These are phyloP conservation scores for Oreotrochilus melanogaster DNA, from an alignment of 2,113 vertebrate species.

Conservation along the genomic window DNA sequence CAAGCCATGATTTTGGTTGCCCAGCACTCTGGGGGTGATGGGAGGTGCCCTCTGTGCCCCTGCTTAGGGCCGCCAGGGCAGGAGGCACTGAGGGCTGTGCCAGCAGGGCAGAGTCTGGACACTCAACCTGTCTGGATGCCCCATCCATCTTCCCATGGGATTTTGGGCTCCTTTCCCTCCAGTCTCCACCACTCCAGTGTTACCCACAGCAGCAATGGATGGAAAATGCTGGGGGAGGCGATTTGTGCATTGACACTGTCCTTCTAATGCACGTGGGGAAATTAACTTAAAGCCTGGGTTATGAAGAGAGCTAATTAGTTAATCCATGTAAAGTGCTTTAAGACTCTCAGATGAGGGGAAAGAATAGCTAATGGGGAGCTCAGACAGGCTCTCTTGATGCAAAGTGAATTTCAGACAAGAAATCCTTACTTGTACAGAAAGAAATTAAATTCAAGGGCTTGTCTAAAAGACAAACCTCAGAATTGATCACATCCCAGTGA, in stretches of 20 bases:
- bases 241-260: background rate
- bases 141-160: background rate
- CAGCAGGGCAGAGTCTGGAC: too few species aligned
- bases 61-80: too few species aligned
- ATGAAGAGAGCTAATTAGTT: slow-evolving; percentile 70
- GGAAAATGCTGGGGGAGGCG: background rate
- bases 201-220: background rate
- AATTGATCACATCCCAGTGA: slow-evolving; percentile 45
- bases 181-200: background rate
- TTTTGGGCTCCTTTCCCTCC: background rate
- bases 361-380: slow-evolving; percentile 62
- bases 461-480: slow-evolving; percentile 19
- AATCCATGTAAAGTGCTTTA: slow-evolving; percentile 71
- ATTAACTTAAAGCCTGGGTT: slow-evolving; percentile 65
- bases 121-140: too few species aligned
- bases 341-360: slow-evolving; percentile 46
- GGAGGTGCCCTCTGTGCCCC: too few species aligned
- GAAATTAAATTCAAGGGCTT: slow-evolving; percentile 51
- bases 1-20: too few species aligned
- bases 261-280: slow-evolving; percentile 1
- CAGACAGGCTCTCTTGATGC: slow-evolving; percentile 46
- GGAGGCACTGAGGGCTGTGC: too few species aligned
- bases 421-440: slow-evolving; percentile 48
- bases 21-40: too few species aligned
- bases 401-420: slow-evolving; percentile 66